phyloP scores from a whole-genome alignment of 2,888 invertebrate genomes.

The Charanyca ferruginea region DNA sequence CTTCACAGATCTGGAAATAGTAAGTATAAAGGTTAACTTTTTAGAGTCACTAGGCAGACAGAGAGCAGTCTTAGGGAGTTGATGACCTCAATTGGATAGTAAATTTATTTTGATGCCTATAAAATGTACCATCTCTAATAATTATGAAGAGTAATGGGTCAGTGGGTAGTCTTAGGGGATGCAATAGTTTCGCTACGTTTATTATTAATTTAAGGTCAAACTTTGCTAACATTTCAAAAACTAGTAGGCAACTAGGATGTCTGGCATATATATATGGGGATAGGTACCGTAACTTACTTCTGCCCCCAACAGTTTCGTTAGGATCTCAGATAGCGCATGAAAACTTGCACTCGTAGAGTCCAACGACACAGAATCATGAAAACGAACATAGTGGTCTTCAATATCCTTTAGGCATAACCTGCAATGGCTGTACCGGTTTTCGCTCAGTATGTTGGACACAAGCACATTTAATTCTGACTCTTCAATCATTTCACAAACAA shows the following conservation, averaged over 20 bases:
- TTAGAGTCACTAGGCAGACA: neutral
- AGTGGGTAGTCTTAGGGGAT: too few species aligned
- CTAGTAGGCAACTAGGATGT: too few species aligned
- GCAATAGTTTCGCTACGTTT: too few species aligned
- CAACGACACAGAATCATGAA: slow-evolving; percentile 76
- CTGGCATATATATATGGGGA: too few species aligned
- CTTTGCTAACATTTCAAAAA: too few species aligned
- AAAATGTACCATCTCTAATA: too few species aligned
- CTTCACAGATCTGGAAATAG: slow-evolving; percentile 77
- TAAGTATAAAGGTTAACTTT: neutral
- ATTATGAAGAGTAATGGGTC: too few species aligned
- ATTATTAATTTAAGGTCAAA: too few species aligned
- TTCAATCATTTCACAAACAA: slow-evolving; percentile 68
- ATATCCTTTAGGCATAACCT: slow-evolving; percentile 84
- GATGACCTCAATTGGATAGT: neutral
- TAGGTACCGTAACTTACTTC: slow-evolving; percentile 67
- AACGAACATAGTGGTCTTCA: slow-evolving; percentile 75
- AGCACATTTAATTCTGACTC: slow-evolving; percentile 74
- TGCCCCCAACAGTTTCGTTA: slow-evolving; percentile 72
- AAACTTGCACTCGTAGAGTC: slow-evolving; percentile 63
- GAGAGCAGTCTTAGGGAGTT: neutral
- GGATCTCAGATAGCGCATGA: slow-evolving; percentile 70
- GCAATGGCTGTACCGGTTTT: slow-evolving; percentile 81
- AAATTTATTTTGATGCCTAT: too few species aligned
- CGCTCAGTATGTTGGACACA: slow-evolving; percentile 79